Evolutionary conservation across 35 echinoderm and acorn worm genomes (phyloP), one percentile per base, ranked within the genome.

Genomic region (Ptychodera flava): DNA sequence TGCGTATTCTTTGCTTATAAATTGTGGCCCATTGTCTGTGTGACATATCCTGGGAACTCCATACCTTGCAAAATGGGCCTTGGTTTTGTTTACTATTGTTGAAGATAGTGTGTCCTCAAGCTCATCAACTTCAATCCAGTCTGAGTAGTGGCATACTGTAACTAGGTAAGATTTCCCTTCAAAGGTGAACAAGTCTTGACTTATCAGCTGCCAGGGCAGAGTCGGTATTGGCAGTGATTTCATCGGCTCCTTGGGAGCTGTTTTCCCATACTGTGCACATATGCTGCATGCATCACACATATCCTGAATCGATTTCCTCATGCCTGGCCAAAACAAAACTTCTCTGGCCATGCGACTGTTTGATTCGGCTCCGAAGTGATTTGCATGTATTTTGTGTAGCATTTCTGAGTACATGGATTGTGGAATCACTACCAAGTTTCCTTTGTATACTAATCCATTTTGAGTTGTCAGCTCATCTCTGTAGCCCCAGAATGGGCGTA

Each of bases 331-430:
- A 29, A 31, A 91, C 0, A 91, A 84, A 81, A 28, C 38, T 77
- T 86, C 35, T 76, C 85, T 81, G 6, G 85, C 92, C n/a, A 79
- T 30, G 0, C 16, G 10, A 12, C 85, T 88, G 36, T 86, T 88
- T 34, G 88, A 88, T 31, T 86, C 93, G 22, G 84, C 89, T 31
- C 93, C 90, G 0, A 88, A 78, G 36, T 89, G 90, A 31, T 78
- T 87, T 86, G 82, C 90, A 82, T 91, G 93, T 28, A 95, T 78
- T 91, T 85, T 86, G 0, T 88, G 64, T 28, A 94, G 82, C 81
- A 94, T 88, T 35, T 89, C 28, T 77, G 38, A 77, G 35, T 85
- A 36, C 22, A 93, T 38, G 1, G 35, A 34, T 34, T 30, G 28
- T 37, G 88, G 88, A 31, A 87, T 90, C 0, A 91, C 35, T 1